Base-by-base conservation (phyloP, 1,140 invertebrate species). In the Drosophila takahashii region DNA sequence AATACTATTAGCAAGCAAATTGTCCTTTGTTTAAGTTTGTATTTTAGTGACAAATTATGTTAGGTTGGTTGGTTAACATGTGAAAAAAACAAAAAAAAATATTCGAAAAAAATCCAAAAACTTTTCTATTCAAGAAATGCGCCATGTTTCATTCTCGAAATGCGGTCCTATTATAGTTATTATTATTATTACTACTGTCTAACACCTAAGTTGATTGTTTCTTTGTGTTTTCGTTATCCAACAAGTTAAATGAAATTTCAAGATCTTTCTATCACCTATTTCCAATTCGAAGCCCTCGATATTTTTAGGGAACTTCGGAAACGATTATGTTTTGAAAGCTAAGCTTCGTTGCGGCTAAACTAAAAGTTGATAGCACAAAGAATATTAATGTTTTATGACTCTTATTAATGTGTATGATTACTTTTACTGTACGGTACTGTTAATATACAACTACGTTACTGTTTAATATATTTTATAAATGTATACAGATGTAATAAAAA, bases 381-480 rank as follows among this genome's bases (percentile, higher is more conserved):
- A 66, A 62, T 65, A 78, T 81, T 50, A 16, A 80, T 85, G 81
- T 80, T 73, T 69, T 62, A 61, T 51, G 62, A 65, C 75, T 77
- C 66, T 74, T 62, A 73, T 77, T 75, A 56, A 75, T 75, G 60
- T 75, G 52, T 86, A 85, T 61, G 60, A 77, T 67, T 73, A 85
- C 51, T 58, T 80, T 86, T 77, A 81, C 67, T 86, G 62, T 85
- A 74, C 56, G 79, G 78, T 85, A 85, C 67, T 86, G 84, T 85
- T 85, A 78, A 86, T 78, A 61, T 79, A 79, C 41, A 58, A 74
- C 45, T 77, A 72, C 58, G 77, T 85, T 86, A 86, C 69, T 77
- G 81, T 86, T 85, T 86, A 85, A 86, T 81, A 84, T 86, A 86
- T 81, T 74, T 86, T 81, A 75, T 81, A 79, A 76, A 76, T 84